Base-by-base conservation (phyloP, 2,888 invertebrate species). In the Adela reaumurella region DNA sequence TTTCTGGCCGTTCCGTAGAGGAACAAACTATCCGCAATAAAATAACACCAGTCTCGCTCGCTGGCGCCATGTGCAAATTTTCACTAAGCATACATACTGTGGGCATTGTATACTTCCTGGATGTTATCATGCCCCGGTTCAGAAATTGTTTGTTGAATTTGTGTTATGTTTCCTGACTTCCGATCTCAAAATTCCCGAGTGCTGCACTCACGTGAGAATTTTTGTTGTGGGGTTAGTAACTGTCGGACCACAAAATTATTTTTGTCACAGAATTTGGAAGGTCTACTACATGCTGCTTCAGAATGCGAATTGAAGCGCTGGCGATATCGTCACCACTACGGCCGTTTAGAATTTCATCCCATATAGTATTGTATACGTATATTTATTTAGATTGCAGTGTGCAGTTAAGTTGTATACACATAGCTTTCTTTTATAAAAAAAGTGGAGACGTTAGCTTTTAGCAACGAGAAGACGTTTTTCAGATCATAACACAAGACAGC, bases 231-330 rank as follows among this genome's bases (percentile, higher is more conserved):
- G 52, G 50, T 3, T 50, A 47, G 49, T 54, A 58, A 16, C 52
- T 50, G 43, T 58, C 56, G 19, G 55, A 57, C 57, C 56, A 56
- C 17, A 54, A 51, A 17, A 57, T 51, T 10, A 57, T 49, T 49
- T 57, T 50, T 48, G 46, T 50, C 19, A 55, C 44, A 14, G 43
- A 47, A 16, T 43, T 43, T 47, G 49, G 50, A 43, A 50, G 46
- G 19, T 28, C 44, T 24, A 17, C 29, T 2, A 50, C 47, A 16
- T 47, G 20, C 17, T 28, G 14, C 29, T 48, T 49, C 45, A 49
- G 46, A 48, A 49, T 51, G 49, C 49, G 49, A 44, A 50, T 24
- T 43, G 49, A 51, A 18, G 47, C 51, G 29, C 49, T 51, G 43
- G 51, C 51, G 43, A 51, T 20, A 19, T 51, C 51, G 45, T 51